These are phyloP conservation scores for Lithosia quadra DNA, from an alignment of 2,888 invertebrate species.

Conservation along the genomic window DNA sequence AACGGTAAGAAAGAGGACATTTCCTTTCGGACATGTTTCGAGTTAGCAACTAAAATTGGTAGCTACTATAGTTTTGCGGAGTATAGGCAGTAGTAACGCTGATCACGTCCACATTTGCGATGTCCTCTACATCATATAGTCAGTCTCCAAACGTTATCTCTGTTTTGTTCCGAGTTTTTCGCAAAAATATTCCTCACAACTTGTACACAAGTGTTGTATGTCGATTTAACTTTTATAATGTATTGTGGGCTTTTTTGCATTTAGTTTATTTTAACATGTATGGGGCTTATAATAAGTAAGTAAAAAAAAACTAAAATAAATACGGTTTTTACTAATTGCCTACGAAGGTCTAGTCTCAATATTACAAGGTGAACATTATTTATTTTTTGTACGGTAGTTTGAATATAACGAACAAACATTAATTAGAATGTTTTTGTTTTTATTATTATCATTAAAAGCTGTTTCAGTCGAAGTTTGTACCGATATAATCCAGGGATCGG, in stretches of 20 bases:
- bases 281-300: neutral
- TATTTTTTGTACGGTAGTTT: no score
- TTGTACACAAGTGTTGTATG: constrained; percentile 25
- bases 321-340: no score
- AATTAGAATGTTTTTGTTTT: no score
- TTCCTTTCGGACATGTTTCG: constrained; percentile 62
- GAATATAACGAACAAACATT: no score
- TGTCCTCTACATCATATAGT: constrained; percentile 50
- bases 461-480: neutral
- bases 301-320: neutral
- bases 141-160: constrained; percentile 45
- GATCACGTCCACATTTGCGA: constrained; percentile 50
- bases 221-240: constrained; percentile 33
- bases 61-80: constrained; percentile 11
- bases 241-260: neutral
- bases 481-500: neutral
- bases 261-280: neutral
- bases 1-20: constrained; percentile 59
- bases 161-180: constrained; percentile 27
- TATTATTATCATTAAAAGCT: neutral
- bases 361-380: no score
- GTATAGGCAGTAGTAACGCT: constrained; percentile 31
- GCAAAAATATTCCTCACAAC: constrained; percentile 10
- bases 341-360: no score
- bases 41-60: constrained; percentile 50